Percentiles rank a stretch among this genome's conserved stretches.
Conservation (phyloP, 2,113 vertebrate genomes). For the Rhodinocichla rosea region DNA sequence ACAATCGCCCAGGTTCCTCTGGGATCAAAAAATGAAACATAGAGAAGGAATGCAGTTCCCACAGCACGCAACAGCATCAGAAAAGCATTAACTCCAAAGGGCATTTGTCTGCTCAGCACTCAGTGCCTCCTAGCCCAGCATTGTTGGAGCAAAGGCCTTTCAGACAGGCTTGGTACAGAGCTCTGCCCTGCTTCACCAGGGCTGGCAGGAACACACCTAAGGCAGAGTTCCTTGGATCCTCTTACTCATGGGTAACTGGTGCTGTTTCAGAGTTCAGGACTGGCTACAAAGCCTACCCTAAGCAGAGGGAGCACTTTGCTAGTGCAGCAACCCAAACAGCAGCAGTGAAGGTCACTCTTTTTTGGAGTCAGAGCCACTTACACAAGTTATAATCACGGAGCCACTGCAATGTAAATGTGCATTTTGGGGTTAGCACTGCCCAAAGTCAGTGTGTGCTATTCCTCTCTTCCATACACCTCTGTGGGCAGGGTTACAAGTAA, state of each 20-base stretch:
- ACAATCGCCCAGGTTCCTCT: background rate
- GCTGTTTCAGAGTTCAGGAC: background rate
- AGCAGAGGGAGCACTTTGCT: background rate
- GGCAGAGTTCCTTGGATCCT: background rate
- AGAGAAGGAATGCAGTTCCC: background rate
- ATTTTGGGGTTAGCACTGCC: background rate
- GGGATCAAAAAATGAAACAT: accelerated
- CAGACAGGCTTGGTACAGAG: background rate
- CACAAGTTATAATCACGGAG: background rate
- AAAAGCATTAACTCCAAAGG: background rate
- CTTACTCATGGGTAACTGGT: background rate
- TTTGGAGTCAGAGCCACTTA: background rate
- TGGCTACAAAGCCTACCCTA: background rate
- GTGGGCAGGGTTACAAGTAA: background rate
- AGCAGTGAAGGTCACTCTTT: background rate
- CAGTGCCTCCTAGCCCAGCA: background rate
- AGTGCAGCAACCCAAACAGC: background rate
- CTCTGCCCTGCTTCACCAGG: background rate
- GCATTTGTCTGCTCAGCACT: background rate
- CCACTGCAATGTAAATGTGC: background rate
- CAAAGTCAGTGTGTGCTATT: background rate
- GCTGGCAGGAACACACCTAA: accelerated
- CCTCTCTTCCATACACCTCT: background rate
- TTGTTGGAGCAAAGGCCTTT: background rate
- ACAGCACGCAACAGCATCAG: background rate